Conservation (phyloP, 2,797 vertebrate genomes). For the Poeciliopsis infans region DNA sequence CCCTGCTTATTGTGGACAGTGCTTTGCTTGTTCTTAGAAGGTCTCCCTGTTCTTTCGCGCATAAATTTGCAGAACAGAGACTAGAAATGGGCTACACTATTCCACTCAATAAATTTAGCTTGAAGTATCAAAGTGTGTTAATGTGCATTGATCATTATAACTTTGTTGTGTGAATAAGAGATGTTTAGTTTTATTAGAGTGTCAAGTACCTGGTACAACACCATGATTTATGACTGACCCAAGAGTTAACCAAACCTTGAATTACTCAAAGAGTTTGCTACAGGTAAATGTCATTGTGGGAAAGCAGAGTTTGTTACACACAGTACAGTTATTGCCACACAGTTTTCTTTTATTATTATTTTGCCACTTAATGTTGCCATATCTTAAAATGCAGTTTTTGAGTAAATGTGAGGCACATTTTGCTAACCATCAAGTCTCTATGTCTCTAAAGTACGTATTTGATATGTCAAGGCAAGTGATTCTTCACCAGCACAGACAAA, state of each 20-base stretch:
- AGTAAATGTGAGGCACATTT: background rate
- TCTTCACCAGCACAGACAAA: background rate
- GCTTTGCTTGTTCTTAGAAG: slow-evolving; percentile 20
- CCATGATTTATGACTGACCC: background rate
- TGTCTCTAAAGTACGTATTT: background rate
- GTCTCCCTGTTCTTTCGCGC: background rate
- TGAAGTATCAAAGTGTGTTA: background rate
- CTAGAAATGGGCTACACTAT: background rate
- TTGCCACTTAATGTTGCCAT: background rate
- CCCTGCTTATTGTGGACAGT: slow-evolving; percentile 9
- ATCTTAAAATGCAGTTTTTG: background rate
- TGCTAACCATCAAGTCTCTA: background rate
- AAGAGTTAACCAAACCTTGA: background rate
- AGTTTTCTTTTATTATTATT: background rate
- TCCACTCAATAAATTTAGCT: background rate
- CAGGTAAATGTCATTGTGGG: background rate
- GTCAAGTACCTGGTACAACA: background rate
- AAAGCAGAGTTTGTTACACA: background rate
- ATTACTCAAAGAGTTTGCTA: background rate
- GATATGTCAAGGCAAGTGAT: background rate
- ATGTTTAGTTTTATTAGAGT: background rate
- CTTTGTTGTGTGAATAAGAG: background rate
- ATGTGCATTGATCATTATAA: background rate
- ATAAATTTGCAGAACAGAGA: background rate
- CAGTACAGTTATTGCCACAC: background rate